Evolutionary conservation across 2,797 vertebrate genomes (phyloP), one percentile per base, ranked within the genome.

Genomic region (Acanthurus leucopareius): DNA sequence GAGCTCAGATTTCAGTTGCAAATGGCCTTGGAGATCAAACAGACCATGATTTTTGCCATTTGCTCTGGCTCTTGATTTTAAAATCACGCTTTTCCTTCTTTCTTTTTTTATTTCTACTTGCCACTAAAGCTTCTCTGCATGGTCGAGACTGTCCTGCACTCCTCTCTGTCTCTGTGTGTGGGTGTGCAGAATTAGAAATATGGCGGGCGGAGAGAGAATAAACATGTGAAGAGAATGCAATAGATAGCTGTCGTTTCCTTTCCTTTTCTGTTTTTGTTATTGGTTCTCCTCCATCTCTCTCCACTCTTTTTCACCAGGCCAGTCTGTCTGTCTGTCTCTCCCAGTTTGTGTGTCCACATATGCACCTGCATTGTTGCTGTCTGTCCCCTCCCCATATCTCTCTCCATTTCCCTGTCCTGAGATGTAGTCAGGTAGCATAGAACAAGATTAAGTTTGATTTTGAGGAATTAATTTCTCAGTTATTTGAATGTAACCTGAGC

Each of bases 71-170:
- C 84, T 62, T 73, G 83, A 72, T 84, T 83, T 85, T 15, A 62
- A 51, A 89, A 58, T 86, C 82, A 70, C 72, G 66, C 85, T 86
- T 84, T 77, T 52, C 13, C 11, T 58, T 49, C 7, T 25, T 53
- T 19, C 38, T 28, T 19, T 66, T 17, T 25, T 22, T 13, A 16
- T 79, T 77, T 86, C 59, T 73, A 80, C 82, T 86, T 75, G 73
- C 65, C 77, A 75, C 81, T 89, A 67, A 82, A 86, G 91, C 88
- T 90, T 63, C 75, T 89, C 80, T 92, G 92, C 92, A 93, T 92
- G 92, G 75, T 90, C 75, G 89, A 60, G 60, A 88, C 84, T 80
- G 88, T 87, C 78, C 77, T 89, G 90, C 90, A 85, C 87, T 89
- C 68, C 70, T 88, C 76, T 89, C 59, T 89, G 71, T 89, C 51